Evolutionary conservation across 2,888 invertebrate genomes (phyloP).

Genomic region (Cephus spinipes): DNA sequence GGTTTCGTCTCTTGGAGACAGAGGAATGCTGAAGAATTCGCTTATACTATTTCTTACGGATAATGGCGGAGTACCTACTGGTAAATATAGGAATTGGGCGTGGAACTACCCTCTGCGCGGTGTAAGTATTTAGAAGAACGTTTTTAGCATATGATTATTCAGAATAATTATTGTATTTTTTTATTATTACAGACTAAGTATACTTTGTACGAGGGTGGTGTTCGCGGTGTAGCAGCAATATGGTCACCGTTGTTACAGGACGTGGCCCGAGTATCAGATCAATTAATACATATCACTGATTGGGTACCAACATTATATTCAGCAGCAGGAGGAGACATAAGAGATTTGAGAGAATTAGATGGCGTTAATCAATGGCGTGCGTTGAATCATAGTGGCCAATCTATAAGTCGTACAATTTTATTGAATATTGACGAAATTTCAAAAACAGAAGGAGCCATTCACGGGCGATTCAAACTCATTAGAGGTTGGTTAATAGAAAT

Average conservation of each 20-base stretch:
- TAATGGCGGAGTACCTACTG: constrained; percentile 72
- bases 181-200: constrained; percentile 71
- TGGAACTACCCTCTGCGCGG: constrained; percentile 76
- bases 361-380: constrained; percentile 69
- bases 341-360: constrained; percentile 62
- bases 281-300: constrained; percentile 76
- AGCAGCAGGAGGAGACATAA: constrained; percentile 70
- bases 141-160: not conserved
- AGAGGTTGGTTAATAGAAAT: constrained; percentile 40
- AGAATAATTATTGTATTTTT: constrained; percentile 6
- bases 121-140: constrained; percentile 52
- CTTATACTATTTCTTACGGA: constrained; percentile 76
- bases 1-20: constrained; percentile 69
- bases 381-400: constrained; percentile 59
- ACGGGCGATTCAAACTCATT: constrained; percentile 56
- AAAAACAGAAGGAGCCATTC: constrained; percentile 58
- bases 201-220: constrained; percentile 80
- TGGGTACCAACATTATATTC: constrained; percentile 78
- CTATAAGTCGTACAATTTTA: constrained; percentile 65
- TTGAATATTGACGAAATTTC: constrained; percentile 69
- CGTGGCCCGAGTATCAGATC: constrained; percentile 70
- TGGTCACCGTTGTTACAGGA: constrained; percentile 74
- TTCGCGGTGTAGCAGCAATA: constrained; percentile 74
- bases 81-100: constrained; percentile 69
- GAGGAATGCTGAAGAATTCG: constrained; percentile 71